Evolutionary conservation across 35 echinoderm and acorn worm genomes (phyloP).

Genomic region (Acanthaster planci): DNA sequence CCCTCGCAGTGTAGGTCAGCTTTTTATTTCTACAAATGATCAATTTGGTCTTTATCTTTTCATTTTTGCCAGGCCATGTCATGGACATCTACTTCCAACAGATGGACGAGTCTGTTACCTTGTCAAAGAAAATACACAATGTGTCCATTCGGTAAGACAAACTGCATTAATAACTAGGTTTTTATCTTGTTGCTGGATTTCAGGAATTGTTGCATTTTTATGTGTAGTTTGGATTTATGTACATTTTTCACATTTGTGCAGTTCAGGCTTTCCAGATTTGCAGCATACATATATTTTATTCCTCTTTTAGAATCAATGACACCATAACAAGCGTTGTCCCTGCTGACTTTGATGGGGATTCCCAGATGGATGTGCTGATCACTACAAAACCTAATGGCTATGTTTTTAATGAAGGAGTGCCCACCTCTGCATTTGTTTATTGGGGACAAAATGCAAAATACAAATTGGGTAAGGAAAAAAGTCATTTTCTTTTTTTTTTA

Average conservation of each 20-base stretch:
- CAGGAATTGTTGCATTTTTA: no score
- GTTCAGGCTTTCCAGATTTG: no score
- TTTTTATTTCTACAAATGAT: no score
- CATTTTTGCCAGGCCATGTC: background rate
- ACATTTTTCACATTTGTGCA: no score
- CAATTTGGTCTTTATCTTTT: no score
- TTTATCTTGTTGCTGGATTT: no score
- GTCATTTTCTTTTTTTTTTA: no score
- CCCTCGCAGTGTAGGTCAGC: no score
- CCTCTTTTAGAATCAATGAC: conserved; percentile 34
- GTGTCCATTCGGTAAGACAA: background rate
- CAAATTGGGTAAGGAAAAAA: background rate
- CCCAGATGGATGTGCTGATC: conserved; percentile 59
- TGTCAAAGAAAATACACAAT: background rate
- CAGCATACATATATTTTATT: background rate
- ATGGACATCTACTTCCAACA: background rate
- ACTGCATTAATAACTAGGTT: no score
- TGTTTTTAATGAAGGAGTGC: conserved; percentile 7
- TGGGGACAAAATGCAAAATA: conserved; percentile 17
- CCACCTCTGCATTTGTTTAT: conserved; percentile 58
- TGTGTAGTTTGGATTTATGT: no score
- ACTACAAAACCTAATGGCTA: conserved; percentile 38
- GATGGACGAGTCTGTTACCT: background rate
- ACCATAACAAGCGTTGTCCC: conserved; percentile 68
- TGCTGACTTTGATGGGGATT: conserved; percentile 68